Evolutionary conservation across 1,140 invertebrate genomes (phyloP).

Genomic region (Euschistus heros): DNA sequence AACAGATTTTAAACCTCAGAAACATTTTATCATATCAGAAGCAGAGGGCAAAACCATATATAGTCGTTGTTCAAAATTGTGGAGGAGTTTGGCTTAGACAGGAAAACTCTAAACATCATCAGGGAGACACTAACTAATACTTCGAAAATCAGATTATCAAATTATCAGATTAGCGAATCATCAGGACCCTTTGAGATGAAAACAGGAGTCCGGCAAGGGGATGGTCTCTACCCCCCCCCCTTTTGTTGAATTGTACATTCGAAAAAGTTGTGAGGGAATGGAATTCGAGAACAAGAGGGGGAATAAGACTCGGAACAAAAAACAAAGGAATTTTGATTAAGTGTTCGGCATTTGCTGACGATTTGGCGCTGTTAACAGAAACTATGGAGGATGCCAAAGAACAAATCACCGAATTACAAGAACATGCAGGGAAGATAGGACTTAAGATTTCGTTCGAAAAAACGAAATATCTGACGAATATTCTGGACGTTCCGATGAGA

Average conservation of each 20-base stretch:
- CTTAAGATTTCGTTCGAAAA: not conserved
- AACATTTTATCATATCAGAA: not conserved
- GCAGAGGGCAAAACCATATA: not conserved
- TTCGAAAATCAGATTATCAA: not conserved
- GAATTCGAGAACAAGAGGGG: not conserved
- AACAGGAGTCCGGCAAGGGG: not conserved
- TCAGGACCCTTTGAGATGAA: not conserved
- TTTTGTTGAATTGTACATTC: not conserved
- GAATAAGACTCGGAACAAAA: not conserved
- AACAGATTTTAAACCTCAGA: not conserved
- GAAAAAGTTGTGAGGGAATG: not conserved
- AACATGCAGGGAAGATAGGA: not conserved
- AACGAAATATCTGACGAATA: not conserved
- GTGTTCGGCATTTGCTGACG: not conserved
- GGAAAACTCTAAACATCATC: too few species aligned
- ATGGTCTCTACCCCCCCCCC: not conserved
- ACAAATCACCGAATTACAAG: not conserved
- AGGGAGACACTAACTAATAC: not conserved
- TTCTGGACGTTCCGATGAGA: not conserved
- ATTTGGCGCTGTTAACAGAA: too few species aligned
- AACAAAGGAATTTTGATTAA: not conserved
- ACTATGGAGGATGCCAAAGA: not conserved
- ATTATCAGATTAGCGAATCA: not conserved
- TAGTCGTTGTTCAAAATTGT: not conserved
- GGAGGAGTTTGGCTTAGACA: not conserved